Conservation (phyloP, 2,113 vertebrate species). For the Oryzias melastigma region DNA sequence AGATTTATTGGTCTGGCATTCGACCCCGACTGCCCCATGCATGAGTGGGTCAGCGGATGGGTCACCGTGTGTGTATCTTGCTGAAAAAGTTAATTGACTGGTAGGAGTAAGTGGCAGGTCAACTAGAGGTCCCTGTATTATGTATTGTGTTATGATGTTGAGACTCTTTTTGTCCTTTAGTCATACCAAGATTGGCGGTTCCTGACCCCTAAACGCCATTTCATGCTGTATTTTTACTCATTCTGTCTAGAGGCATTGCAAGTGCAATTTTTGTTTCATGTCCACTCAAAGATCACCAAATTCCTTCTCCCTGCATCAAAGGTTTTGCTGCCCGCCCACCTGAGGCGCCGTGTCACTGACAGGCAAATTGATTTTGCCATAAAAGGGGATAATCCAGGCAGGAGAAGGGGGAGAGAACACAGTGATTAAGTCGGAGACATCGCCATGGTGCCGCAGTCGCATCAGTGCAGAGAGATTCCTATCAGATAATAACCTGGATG, state of each 20-base stretch:
- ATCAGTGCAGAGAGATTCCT: constrained; percentile 42
- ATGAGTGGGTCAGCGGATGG: constrained; percentile 74
- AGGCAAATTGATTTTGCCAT: constrained; percentile 57
- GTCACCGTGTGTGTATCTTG: constrained; percentile 36
- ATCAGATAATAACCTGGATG: constrained; percentile 60
- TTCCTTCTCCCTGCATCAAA: constrained; percentile 57
- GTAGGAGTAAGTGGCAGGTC: constrained; percentile 71
- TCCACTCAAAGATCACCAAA: constrained; percentile 35
- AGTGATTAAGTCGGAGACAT: constrained; percentile 56
- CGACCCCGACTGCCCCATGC: constrained; percentile 63
- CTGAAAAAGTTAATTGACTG: constrained; percentile 63
- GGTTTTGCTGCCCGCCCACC: constrained; percentile 19
- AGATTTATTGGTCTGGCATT: constrained; percentile 79
- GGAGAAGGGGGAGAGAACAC: constrained; percentile 5
- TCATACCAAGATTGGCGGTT: too few relatives aligned
- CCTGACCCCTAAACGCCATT: too few relatives aligned
- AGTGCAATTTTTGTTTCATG: constrained; percentile 9
- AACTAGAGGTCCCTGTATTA: constrained; percentile 39
- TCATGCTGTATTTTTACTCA: too few relatives aligned
- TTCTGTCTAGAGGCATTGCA: background rate
- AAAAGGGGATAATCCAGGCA: constrained; percentile 36
- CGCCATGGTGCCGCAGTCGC: constrained; percentile 28
- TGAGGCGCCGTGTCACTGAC: constrained; percentile 45
- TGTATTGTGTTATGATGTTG: constrained; percentile 29
- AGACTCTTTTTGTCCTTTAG: background rate